Conservation (phyloP, 2,113 vertebrate genomes). For the Hipposideros armiger region DNA sequence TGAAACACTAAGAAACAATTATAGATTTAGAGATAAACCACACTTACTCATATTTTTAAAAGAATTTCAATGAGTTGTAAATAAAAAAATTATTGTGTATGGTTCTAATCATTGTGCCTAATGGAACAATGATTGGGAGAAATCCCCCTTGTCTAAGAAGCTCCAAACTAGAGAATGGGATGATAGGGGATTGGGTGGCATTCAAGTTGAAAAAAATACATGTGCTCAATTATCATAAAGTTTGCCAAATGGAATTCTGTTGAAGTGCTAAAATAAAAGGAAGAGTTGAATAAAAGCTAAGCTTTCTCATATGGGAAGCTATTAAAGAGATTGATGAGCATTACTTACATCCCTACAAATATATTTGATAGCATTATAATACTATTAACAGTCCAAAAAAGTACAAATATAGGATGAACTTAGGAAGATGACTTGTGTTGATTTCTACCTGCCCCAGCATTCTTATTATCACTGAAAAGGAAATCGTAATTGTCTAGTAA, state of each 20-base stretch:
- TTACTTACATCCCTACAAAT: background rate
- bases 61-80: background rate
- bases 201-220: background rate
- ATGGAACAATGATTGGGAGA: background rate
- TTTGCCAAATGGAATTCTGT: constrained; percentile 45
- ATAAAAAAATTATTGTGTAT: background rate
- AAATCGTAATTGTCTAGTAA: background rate
- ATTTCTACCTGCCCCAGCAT: background rate
- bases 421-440: background rate
- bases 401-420: background rate
- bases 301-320: constrained; percentile 41
- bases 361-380: constrained; percentile 15
- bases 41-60: background rate
- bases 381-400: background rate
- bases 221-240: background rate
- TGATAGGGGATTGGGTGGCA: background rate
- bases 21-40: background rate
- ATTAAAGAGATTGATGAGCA: constrained; percentile 4
- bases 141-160: background rate
- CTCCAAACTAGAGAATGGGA: background rate
- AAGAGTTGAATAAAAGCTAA: constrained; percentile 36
- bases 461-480: background rate
- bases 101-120: background rate
- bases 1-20: background rate
- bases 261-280: constrained; percentile 15